Base-by-base conservation (phyloP, 2,797 vertebrate species). In the Prionace glauca region DNA sequence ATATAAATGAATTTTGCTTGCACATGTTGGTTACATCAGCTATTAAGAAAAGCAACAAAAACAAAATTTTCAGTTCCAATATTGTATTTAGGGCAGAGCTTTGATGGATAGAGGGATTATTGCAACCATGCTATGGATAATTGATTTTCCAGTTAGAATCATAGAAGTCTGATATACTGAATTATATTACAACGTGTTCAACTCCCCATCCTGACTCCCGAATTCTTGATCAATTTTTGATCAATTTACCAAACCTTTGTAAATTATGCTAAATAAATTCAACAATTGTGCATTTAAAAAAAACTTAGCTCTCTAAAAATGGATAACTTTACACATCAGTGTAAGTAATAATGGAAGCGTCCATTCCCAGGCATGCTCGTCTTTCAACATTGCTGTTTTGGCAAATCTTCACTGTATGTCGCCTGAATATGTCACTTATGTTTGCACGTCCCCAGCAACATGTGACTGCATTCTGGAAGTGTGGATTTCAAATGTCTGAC, bases 401-500 rank as follows among this genome's bases (percentile, higher is more conserved):
- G 92, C 45, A 94, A 71, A 72, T 72, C 22, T 94, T 94, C 67
- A 32, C 16, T 91, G 56, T 62, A 91, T 16, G n/a, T 29, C 32
- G 14, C 26, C 1, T n/a, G 26, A 90, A 32, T 22, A 62, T 62
- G 32, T 71, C 41, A 94, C 60, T 94, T 50, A 94, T 74, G 24
- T 71, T 72, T 94, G 92, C 67, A 94, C n/a, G 0, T 94, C 92
- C 72, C 67, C 41, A 94, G 67, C 45, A 50, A 67, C 96, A 96
- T 86, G 96, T 88, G 96, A 67, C 84, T 96, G 95, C 88, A 96
- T 72, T 22, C 96, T 92, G 18, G 96, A 96, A 32, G 96, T n/a
- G 65, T 96, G 96, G 95, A 96, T 96, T 95, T 96, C 71, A 87
- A 96, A 96, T 95, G 81, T 96, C 11, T 96, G 96, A 94, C 96